Percentiles rank a stretch among this genome's conserved stretches.
Conservation (phyloP, 2,113 vertebrate genomes). For the Gymnarchus niloticus region DNA sequence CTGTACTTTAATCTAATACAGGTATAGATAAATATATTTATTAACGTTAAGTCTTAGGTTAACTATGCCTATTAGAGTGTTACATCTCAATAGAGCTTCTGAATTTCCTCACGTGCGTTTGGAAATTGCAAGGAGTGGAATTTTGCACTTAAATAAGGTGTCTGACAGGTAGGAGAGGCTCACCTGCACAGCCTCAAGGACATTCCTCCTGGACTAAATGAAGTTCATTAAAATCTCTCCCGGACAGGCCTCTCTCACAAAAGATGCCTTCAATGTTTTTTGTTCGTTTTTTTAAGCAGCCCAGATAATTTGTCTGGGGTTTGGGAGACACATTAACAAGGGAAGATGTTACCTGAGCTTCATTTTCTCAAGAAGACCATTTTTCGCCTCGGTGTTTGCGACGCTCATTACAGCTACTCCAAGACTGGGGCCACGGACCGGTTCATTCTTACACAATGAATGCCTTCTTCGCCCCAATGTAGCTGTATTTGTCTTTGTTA, state of each 20-base stretch:
- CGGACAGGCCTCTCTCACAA: conserved; percentile 50
- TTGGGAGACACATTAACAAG: conserved; percentile 56
- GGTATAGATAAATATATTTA: neutral
- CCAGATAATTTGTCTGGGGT: conserved; percentile 62
- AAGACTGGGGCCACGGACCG: neutral
- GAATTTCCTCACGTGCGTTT: neutral
- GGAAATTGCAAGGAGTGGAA: neutral
- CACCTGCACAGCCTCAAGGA: conserved; percentile 64
- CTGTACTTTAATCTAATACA: neutral
- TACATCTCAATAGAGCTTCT: neutral
- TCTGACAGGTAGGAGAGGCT: conserved; percentile 54
- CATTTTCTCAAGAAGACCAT: conserved; percentile 53
- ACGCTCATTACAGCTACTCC: conserved; percentile 1
- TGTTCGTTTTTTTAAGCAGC: conserved; percentile 38
- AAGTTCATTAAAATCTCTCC: conserved; percentile 71
- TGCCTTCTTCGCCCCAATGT: neutral
- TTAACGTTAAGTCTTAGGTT: neutral
- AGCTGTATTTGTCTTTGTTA: neutral
- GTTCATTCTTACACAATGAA: neutral
- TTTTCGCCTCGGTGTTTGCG: conserved; percentile 22
- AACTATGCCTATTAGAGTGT: neutral
- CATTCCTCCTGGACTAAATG: conserved; percentile 62
- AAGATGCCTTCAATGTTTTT: conserved; percentile 50
- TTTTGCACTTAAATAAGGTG: conserved; percentile 31
- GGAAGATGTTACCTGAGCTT: conserved; percentile 53